Evolutionary conservation across 2,113 vertebrate species (phyloP), one percentile per base, ranked within the genome.

Genomic region (Oryzias celebensis): DNA sequence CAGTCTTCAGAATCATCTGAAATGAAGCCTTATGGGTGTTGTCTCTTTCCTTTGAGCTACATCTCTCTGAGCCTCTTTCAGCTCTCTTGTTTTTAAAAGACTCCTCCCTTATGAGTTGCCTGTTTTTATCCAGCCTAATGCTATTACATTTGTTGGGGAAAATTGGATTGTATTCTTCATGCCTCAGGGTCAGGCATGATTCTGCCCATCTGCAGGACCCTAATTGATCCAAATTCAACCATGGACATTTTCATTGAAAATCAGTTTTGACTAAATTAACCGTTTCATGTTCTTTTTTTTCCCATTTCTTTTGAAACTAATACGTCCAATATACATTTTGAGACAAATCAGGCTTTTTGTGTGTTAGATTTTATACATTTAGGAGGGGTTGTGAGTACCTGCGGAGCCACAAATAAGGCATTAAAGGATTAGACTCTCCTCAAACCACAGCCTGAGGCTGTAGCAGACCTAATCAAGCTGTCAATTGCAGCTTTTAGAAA

Each of bases 121-220:
- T 75, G 76, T 76, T 85, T 91, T 83, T 75, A 82, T 72, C 78
- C 54, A 45, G 41, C 31, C 78, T 97, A 98, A 98, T 96, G 79
- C 59, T 79, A 93, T 98, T 98, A 94, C 72, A 78, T 90, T 90
- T 89, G 87, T 90, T 90, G 91, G 89, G 84, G 68, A 88, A 88
- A 96, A 98, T 96, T 87, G 85, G 83, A 92, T 96, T 96, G 91
- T 90, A 69, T 82, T 77, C 82, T 82, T 90, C 86, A 89, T 91
- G 90, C 90, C 91, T 89, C 78, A 84, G 79, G 91, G 93, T 91
- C 90, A 91, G 87, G 83, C 74, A 71, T 89, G 92, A 71, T 86
- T 85, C 68, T 89, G 88, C 82, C 78, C 89, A 73, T 83, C 85
- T 85, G 85, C 81, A 85, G 87, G 73, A 49, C 83, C 87, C 86